phyloP scores from a whole-genome alignment of 2,888 invertebrate genomes.

The Meloe dianella region DNA sequence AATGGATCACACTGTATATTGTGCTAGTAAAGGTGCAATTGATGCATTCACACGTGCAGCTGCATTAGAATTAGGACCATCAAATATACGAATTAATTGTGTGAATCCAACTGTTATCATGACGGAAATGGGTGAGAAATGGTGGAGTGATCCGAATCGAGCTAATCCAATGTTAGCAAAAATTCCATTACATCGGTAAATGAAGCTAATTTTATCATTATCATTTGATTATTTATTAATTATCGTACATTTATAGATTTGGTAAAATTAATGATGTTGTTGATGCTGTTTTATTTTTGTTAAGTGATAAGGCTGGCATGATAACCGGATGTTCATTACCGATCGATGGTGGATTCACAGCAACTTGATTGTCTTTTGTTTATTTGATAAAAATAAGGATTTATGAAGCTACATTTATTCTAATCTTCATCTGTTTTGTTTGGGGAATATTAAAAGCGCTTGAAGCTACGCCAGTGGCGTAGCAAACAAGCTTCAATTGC shows the following conservation, averaged over 20 bases:
- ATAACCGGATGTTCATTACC: not conserved
- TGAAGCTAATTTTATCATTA: too few relatives aligned
- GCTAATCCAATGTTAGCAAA: constrained; percentile 71
- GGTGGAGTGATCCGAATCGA: constrained; percentile 80
- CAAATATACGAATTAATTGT: constrained; percentile 83
- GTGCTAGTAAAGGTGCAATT: constrained; percentile 83
- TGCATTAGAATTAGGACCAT: constrained; percentile 82
- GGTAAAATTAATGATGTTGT: constrained; percentile 84
- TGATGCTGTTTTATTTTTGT: constrained; percentile 76
- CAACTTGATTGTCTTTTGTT: too few relatives aligned
- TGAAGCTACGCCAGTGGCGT: constrained; percentile 11
- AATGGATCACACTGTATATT: constrained; percentile 76
- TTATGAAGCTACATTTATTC: not conserved
- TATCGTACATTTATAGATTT: too few relatives aligned
- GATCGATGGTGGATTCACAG: too few relatives aligned
- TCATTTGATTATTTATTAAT: too few relatives aligned
- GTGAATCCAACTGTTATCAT: constrained; percentile 90
- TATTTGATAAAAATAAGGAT: not conserved
- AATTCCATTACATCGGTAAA: constrained; percentile 76
- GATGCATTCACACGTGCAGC: constrained; percentile 80
- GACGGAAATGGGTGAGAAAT: constrained; percentile 82
- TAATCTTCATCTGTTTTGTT: not conserved
- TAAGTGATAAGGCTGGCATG: constrained; percentile 75
- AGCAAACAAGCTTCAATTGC: constrained; percentile 3
- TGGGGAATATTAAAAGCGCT: not conserved